Evolutionary conservation across 2,888 invertebrate species (phyloP), one percentile per base, ranked within the genome.

Genomic region (Megamerina dolium): DNA sequence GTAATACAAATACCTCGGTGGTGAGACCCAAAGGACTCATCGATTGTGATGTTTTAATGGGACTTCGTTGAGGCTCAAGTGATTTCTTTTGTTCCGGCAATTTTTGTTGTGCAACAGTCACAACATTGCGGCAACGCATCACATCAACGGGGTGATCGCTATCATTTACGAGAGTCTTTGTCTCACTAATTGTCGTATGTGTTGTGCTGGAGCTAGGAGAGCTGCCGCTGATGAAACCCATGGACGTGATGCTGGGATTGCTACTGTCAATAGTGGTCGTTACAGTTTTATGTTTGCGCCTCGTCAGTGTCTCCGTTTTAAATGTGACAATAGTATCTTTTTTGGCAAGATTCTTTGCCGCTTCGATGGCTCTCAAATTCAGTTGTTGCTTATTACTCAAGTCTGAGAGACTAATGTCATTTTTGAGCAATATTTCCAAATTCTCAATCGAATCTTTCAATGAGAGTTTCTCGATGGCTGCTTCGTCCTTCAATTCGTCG

Each of bases 371-470:
- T 18, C 69, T 57, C 2, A 70, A 53, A 49, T 63, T 68, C 51
- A 66, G 60, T 43, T 70, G 70, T 50, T 70, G 70, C 43, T 70
- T 70, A 41, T 61, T 68, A 53, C 66, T 70, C 48, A 70, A 55
- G 55, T 70, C 70, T 26, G 72, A 72, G 8, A 72, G 55, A 34
- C 70, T 70, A 14, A 72, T 66, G 49, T 72, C 69, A 54, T 72
- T 71, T 59, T 72, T 71, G 6, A 72, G 57, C 43, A 72, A 54
- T 20, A 69, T 68, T 53, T 70, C 70, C 13, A 72, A 53, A 49
- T 71, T 72, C 54, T 72, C 71, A 42, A 72, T 72, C 36, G 71
- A 72, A 44, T 68, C 68, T 53, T 67, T 71, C 9, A 72, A 54
- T 1, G 59, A 46, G 14, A 52, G 53, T 40, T 63, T 63, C 50